These are phyloP conservation scores for Hormiphora californensis DNA, from an alignment of 37 sponge, comb jelly and placozoan genomes.

Conservation along the genomic window DNA sequence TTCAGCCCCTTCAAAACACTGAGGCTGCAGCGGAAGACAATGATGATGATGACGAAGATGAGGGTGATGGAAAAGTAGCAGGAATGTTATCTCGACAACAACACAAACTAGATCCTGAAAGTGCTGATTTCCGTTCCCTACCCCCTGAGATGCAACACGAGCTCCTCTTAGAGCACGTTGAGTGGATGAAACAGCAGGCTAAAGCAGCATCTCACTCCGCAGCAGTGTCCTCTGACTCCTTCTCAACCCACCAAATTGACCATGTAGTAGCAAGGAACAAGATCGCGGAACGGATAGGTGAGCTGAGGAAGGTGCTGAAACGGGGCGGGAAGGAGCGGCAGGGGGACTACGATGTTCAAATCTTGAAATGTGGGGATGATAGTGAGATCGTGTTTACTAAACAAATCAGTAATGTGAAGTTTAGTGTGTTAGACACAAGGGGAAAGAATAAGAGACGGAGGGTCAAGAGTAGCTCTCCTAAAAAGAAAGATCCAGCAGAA, in stretches of 20 bases:
- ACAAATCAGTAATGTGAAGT: neutral
- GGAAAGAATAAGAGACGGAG: too few relatives aligned
- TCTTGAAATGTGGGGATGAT: neutral
- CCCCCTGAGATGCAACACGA: constrained; percentile 92
- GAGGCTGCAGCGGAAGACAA: neutral
- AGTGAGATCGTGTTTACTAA: constrained; percentile 43
- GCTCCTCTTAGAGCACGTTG: constrained; percentile 63
- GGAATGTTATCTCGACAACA: neutral
- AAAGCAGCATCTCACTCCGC: neutral
- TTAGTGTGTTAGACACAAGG: neutral
- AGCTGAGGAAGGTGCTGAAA: constrained; percentile 10
- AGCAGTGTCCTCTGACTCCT: neutral
- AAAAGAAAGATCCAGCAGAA: neutral
- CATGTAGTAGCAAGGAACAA: constrained; percentile 39
- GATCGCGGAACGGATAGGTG: neutral
- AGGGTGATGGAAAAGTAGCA: neutral
- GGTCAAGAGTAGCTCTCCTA: too few relatives aligned
- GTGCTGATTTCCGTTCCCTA: constrained; percentile 62
- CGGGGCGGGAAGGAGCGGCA: neutral
- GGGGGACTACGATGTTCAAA: neutral
- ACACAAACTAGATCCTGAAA: constrained; percentile 61
- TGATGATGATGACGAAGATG: neutral
- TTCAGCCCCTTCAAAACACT: neutral
- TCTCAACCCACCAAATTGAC: constrained; percentile 12
- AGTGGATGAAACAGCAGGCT: neutral